Conservation (phyloP, 2,888 invertebrate species). For the Sarcophaga variegata region DNA sequence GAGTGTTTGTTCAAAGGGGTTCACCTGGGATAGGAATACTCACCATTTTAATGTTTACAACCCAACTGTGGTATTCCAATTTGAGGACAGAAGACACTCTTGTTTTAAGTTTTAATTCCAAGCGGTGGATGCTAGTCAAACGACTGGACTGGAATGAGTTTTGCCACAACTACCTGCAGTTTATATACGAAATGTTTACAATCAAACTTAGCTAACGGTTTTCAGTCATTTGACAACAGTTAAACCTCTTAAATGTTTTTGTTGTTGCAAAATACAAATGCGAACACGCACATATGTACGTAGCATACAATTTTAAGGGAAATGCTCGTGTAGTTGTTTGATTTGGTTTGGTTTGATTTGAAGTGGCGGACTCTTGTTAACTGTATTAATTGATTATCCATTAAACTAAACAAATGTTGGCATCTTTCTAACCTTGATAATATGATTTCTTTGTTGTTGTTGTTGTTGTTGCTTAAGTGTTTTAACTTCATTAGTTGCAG, state of each 20-base stretch:
- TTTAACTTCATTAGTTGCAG: conserved; percentile 66
- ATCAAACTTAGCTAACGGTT: conserved; percentile 36
- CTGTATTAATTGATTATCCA: conserved; percentile 69
- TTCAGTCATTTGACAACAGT: conserved; percentile 31
- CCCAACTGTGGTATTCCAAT: conserved; percentile 5
- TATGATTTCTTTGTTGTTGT: conserved; percentile 8
- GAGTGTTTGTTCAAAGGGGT: too few relatives aligned
- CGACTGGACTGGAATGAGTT: conserved; percentile 39
- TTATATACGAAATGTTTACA: conserved; percentile 31
- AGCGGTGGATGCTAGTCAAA: conserved; percentile 18
- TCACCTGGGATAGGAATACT: not conserved
- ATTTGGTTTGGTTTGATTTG: conserved; percentile 12
- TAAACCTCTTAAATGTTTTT: conserved; percentile 36
- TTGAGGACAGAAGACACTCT: conserved; percentile 6
- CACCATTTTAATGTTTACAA: conserved; percentile 57
- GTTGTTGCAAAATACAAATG: conserved; percentile 20
- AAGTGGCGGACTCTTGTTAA: conserved; percentile 66
- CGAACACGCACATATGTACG: not conserved
- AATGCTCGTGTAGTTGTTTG: not conserved
- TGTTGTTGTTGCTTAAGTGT: conserved; percentile 34
- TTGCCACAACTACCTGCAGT: conserved; percentile 5
- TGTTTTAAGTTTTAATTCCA: not conserved
- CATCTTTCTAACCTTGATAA: conserved; percentile 60
- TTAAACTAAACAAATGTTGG: conserved; percentile 62
- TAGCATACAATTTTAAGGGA: too few relatives aligned